Conservation (phyloP, 1,140 invertebrate species). For the Oryzaephilus surinamensis region DNA sequence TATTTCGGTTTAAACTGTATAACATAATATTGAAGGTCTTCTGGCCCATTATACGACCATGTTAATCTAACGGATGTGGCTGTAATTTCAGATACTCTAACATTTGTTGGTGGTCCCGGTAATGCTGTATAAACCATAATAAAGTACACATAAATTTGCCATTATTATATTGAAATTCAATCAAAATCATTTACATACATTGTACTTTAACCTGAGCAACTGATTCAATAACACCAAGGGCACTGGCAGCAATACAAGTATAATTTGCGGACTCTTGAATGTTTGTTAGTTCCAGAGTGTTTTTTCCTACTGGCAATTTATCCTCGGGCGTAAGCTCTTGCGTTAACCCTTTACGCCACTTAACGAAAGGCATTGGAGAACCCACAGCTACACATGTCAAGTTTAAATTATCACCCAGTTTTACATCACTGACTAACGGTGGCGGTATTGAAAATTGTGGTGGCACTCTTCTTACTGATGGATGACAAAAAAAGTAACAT, state of each 20-base stretch:
- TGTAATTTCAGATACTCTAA: slow-evolving; percentile 83
- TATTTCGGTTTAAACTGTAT: slow-evolving; percentile 92
- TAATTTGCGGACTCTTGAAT: slow-evolving; percentile 91
- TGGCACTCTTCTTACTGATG: slow-evolving; percentile 77
- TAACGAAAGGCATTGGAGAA: slow-evolving; percentile 94
- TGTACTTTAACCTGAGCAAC: slow-evolving; percentile 85
- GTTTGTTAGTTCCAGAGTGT: slow-evolving; percentile 74
- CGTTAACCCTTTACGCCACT: slow-evolving; percentile 80
- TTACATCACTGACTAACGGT: slow-evolving; percentile 71
- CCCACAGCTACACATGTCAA: slow-evolving; percentile 94
- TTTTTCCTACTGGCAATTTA: slow-evolving; percentile 71
- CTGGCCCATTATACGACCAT: slow-evolving; percentile 79
- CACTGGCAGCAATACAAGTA: slow-evolving; percentile 92
- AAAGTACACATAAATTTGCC: slow-evolving; percentile 14
- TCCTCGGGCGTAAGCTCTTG: slow-evolving; percentile 77
- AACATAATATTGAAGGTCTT: slow-evolving; percentile 85
- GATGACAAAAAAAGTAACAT: not conserved
- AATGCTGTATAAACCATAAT: too few species aligned
- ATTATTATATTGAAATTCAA: not conserved
- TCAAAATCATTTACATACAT: slow-evolving; percentile 54
- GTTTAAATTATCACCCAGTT: slow-evolving; percentile 80
- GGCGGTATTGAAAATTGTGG: slow-evolving; percentile 91
- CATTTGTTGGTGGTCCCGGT: slow-evolving; percentile 76
- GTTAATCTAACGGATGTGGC: slow-evolving; percentile 81
- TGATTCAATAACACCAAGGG: slow-evolving; percentile 81